Percentiles rank a stretch among this genome's conserved stretches.
These are phyloP conservation scores for Scatophagus argus DNA, from an alignment of 2,113 vertebrate species.

Conservation along the genomic window DNA sequence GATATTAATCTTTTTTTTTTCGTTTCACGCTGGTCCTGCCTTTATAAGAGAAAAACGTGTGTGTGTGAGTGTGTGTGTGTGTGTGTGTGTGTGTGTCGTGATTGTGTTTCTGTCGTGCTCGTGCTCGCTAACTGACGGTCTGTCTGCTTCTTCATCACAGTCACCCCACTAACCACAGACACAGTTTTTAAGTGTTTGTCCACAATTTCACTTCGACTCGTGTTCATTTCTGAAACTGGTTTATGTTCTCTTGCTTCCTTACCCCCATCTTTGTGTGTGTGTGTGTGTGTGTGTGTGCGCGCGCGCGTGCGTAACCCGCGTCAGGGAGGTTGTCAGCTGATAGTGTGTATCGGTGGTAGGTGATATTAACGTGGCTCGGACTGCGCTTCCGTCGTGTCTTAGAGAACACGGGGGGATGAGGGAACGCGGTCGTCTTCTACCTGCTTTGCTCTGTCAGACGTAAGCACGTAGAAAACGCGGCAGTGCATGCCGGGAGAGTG, in stretches of 20 bases:
- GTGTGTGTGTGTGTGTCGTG: constrained; percentile 41
- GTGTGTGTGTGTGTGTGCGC: constrained; percentile 16
- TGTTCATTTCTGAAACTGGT: constrained; percentile 24
- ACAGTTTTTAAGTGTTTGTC: constrained; percentile 17
- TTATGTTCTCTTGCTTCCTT: constrained; percentile 16
- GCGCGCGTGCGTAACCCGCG: no score
- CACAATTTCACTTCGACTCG: background rate
- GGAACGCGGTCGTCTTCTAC: constrained; percentile 23
- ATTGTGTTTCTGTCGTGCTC: constrained; percentile 45
- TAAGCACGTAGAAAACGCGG: constrained; percentile 34
- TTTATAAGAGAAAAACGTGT: constrained; percentile 31
- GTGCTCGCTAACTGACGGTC: constrained; percentile 22
- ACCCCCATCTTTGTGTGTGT: background rate
- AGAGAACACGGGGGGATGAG: constrained; percentile 31
- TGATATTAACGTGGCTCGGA: constrained; percentile 37
- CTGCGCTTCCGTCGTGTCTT: constrained; percentile 41
- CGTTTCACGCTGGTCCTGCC: constrained; percentile 53
- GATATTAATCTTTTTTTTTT: constrained; percentile 23
- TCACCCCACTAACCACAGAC: constrained; percentile 12
- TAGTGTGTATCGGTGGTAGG: constrained; percentile 31
- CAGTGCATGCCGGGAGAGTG: constrained; percentile 53
- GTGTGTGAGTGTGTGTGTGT: constrained; percentile 34
- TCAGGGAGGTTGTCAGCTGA: constrained; percentile 23
- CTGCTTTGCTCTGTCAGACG: constrained; percentile 42
- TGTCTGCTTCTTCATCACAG: constrained; percentile 27